These are phyloP conservation scores for Seladonia tumulorum DNA, from an alignment of 2,888 invertebrate genomes.

Conservation along the genomic window DNA sequence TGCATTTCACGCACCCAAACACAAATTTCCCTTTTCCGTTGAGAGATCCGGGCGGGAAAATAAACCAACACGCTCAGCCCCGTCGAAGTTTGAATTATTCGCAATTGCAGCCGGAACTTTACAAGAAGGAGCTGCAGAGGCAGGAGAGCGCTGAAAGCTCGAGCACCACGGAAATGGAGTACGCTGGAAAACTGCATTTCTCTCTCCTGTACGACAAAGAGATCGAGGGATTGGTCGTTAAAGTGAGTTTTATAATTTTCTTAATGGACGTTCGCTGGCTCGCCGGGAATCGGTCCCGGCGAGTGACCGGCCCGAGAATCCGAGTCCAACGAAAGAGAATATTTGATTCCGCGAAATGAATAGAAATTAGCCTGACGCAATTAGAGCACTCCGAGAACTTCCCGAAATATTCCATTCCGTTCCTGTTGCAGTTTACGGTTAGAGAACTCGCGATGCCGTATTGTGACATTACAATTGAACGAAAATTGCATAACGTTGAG, in stretches of 20 bases:
- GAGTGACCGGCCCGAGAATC: not conserved
- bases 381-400: not conserved
- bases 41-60: not conserved
- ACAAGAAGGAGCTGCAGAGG: conserved; percentile 90
- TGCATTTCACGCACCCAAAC: too few species aligned
- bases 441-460: not conserved
- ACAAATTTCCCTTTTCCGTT: not conserved
- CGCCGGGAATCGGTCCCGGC: too few species aligned
- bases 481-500: not conserved
- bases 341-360: not conserved
- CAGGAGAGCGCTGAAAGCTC: conserved; percentile 90
- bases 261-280: not conserved
- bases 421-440: not conserved
- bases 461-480: not conserved
- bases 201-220: conserved; percentile 92
- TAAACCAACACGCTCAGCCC: conserved; percentile 15
- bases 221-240: conserved; percentile 91
- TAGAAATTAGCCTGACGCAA: not conserved
- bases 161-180: conserved; percentile 88
- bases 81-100: conserved; percentile 27
- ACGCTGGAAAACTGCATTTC: conserved; percentile 92
- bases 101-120: conserved; percentile 89
- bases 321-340: not conserved
- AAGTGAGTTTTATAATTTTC: conserved; percentile 85
- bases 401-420: not conserved